Percentiles rank a stretch among this genome's conserved stretches.
These are phyloP conservation scores for Drosophila sp. DNA, from an alignment of 1,140 invertebrate species.

Conservation along the genomic window DNA sequence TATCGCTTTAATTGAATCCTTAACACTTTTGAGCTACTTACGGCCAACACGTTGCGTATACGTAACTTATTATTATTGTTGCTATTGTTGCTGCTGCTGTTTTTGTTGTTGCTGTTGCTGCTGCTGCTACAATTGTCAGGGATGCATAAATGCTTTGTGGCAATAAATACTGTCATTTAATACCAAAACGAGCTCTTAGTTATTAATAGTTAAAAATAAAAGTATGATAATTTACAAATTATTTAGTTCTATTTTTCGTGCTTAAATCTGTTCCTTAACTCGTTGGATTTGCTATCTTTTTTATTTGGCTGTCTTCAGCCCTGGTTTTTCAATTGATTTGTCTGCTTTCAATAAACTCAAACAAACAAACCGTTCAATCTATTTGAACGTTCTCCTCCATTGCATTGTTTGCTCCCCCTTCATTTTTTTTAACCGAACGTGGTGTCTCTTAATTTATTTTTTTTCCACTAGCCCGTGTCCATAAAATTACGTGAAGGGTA, in stretches of 20 bases:
- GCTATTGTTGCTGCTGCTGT: constrained; percentile 38
- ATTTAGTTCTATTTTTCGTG: background rate
- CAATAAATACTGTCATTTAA: background rate
- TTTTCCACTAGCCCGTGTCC: constrained; percentile 19
- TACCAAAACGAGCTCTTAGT: background rate
- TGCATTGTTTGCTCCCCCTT: constrained; percentile 1
- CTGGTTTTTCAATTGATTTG: constrained; percentile 73
- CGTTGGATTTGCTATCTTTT: background rate
- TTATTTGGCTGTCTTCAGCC: constrained; percentile 32
- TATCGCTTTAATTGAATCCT: constrained; percentile 82
- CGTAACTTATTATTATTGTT: constrained; percentile 75
- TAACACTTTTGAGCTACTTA: constrained; percentile 83
- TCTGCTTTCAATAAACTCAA: constrained; percentile 77
- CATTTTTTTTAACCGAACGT: constrained; percentile 7
- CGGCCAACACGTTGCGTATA: constrained; percentile 78
- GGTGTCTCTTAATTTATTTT: constrained; percentile 38
- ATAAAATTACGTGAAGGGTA: background rate
- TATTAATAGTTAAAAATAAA: too few species aligned
- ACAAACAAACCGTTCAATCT: constrained; percentile 65
- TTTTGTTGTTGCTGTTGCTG: constrained; percentile 36
- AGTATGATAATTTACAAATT: too few species aligned
- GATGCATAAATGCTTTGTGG: constrained; percentile 27
- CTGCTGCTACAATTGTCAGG: constrained; percentile 39
- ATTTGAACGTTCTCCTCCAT: constrained; percentile 40
- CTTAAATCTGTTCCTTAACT: background rate